Evolutionary conservation across 2,113 vertebrate species (phyloP), one percentile per base, ranked within the genome.

Genomic region (Microcebus ravelobensis): DNA sequence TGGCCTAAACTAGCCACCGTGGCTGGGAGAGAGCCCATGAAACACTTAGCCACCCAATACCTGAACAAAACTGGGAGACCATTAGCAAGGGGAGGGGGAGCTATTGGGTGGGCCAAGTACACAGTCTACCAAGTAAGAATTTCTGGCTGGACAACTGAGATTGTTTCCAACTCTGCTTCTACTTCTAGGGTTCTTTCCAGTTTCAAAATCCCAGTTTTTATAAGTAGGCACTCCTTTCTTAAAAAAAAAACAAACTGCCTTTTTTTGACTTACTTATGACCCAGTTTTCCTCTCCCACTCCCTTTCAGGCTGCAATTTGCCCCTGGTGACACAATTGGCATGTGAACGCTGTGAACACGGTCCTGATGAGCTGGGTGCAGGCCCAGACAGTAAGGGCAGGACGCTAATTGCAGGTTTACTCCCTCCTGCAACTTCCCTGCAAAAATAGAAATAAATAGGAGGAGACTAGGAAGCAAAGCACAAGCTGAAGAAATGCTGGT

Each of bases 141-240:
- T 91, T 87, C 15, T 68, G 31, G 61, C 61, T 29, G 27, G 25
- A 63, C 11, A 29, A 14, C 76, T 85, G 63, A 82, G 48, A 4
- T 52, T 17, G 45, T n/a, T 67, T 59, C 27, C 36, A 77, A 48
- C 23, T 59, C 67, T 63, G 29, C 87, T 91, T 91, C 50, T 76
- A 50, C 86, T 82, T 96, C 83, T 88, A 89, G 34, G 34, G 1
- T 91, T 91, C 79, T 87, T 92, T 79, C 65, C 67, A 92, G 34
- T 59, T 87, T 61, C 25, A 95, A 63, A 85, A 79, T 52, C 57
- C 50, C 73, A n/a, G 45, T 81, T 86, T 86, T 63, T 81, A 3
- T 52, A 95, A 61, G 79, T 48, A 63, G 76, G 8, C 45, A 81
- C 50, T 45, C 55, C 29, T 76, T 90, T 73, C 39, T 84, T 42